Conservation (phyloP, 2,888 invertebrate species). For the Herminia tarsipennalis region DNA sequence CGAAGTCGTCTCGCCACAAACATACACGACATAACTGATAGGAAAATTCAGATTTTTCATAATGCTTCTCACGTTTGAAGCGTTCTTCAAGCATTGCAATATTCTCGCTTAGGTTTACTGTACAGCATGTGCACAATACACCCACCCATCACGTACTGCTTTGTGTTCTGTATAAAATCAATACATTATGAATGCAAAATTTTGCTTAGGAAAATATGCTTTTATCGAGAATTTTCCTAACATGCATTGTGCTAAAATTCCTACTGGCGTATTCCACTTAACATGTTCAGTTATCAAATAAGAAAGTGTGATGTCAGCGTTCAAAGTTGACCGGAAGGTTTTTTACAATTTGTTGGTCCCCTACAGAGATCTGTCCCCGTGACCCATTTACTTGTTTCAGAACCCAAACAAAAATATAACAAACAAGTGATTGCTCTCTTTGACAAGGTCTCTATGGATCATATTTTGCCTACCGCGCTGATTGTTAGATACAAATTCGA, state of each 20-base stretch:
- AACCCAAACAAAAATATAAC: constrained; percentile 31
- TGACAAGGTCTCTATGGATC: constrained; percentile 15
- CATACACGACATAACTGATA: constrained; percentile 21
- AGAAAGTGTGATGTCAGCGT: constrained; percentile 21
- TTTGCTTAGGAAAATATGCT: constrained; percentile 18
- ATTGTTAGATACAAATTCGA: constrained; percentile 7
- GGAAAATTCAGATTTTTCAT: constrained; percentile 33
- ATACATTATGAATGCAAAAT: constrained; percentile 33
- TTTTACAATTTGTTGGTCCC: constrained; percentile 38
- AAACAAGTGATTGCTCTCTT: constrained; percentile 34
- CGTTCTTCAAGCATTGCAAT: constrained; percentile 16
- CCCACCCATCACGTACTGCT: constrained; percentile 16
- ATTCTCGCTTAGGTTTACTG: constrained; percentile 24
- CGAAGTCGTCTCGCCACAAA: constrained; percentile 22
- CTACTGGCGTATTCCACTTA: constrained; percentile 20
- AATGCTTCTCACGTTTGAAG: constrained; percentile 37
- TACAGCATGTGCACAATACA: too few relatives aligned
- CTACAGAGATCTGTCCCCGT: constrained; percentile 28
- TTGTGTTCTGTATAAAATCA: constrained; percentile 34
- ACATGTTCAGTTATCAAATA: constrained; percentile 32
- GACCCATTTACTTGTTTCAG: constrained; percentile 33
- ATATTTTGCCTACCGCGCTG: constrained; percentile 10
- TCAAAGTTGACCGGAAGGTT: constrained; percentile 28
- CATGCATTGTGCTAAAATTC: constrained; percentile 13
- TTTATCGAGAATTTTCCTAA: constrained; percentile 19